Percentiles rank a stretch among this genome's conserved stretches.
These are phyloP conservation scores for Cosmia pyralina DNA, from an alignment of 2,888 invertebrate genomes.

Conservation along the genomic window DNA sequence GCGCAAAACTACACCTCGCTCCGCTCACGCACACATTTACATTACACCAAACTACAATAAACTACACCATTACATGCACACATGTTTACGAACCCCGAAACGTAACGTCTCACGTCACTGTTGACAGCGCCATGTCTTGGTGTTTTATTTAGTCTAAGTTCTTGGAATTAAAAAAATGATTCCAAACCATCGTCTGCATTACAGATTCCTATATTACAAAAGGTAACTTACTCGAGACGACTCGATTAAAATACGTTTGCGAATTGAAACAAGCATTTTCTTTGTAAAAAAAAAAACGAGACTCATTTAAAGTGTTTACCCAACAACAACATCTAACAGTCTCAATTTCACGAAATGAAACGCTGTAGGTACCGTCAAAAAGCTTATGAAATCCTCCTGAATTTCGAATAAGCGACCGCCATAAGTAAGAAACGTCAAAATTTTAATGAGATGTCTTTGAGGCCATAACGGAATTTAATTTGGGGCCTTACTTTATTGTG, in stretches of 20 bases:
- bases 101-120: no score
- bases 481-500: conserved; percentile 66
- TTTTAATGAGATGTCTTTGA: conserved; percentile 68
- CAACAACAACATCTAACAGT: conserved; percentile 11
- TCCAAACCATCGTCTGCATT: background rate
- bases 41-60: no score
- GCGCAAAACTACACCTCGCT: no score
- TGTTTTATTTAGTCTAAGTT: no score
- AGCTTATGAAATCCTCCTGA: conserved; percentile 18
- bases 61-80: no score
- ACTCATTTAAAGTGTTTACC: background rate
- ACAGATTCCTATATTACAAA: background rate
- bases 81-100: no score
- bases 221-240: background rate
- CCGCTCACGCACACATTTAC: no score
- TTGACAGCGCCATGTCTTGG: no score
- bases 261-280: background rate
- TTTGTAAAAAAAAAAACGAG: background rate
- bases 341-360: conserved; percentile 21
- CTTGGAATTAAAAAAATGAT: background rate
- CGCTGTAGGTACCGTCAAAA: conserved; percentile 3
- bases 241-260: background rate
- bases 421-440: conserved; percentile 59
- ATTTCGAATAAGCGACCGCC: conserved; percentile 53
- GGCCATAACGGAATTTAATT: conserved; percentile 67